Base-by-base conservation (phyloP, 2,797 vertebrate genomes). In the Nothura maculosa region DNA sequence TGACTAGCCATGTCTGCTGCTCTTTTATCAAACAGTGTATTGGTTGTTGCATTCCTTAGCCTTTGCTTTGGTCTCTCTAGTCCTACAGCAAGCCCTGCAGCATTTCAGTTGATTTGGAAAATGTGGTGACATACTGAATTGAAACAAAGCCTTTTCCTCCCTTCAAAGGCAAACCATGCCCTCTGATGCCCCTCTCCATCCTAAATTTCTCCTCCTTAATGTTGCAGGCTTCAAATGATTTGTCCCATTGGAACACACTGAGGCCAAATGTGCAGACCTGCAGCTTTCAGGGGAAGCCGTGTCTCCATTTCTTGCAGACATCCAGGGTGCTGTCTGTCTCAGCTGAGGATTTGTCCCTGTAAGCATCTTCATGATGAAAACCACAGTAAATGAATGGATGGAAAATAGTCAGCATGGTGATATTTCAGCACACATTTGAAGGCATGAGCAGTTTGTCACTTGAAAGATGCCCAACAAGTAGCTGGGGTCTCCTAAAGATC, bases 201-300 rank as follows among this genome's bases (percentile, higher is more conserved):
- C 38, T 42, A 11, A 5, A 25, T 21, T 36, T 50, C 25, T 58
- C 62, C 15, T 8, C 25, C n/a, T n/a, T 76, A 17, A 3, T 68
- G 48, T 45, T 1, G 2, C 8, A 81, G 64, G 3, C 42, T 85
- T 81, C 2, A 17, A 25, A 40, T 69, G 25, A 36, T 27, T 55
- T 78, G 69, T 92, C 34, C 11, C 36, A 12, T 6, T 36, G 64
- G 30, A 17, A 6, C 36, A 80, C 19, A n/a, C 38, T 76, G 34
- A 60, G 3, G 0, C 4, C 5, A 63, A 32, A 88, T 15, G 43
- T 62, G 4, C 50, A 10, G 5, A 54, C 21, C 24, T 72, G 30
- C 5, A 2, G 19, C 61, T 15, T 57, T 36, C 0, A 0, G 12
- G 21, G 14, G 5, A 6, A 77, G 20, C 15, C 1, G 2, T 38